Evolutionary conservation across 2,797 vertebrate genomes (phyloP), one percentile per base, ranked within the genome.

Genomic region (Corythornis leucogaster): DNA sequence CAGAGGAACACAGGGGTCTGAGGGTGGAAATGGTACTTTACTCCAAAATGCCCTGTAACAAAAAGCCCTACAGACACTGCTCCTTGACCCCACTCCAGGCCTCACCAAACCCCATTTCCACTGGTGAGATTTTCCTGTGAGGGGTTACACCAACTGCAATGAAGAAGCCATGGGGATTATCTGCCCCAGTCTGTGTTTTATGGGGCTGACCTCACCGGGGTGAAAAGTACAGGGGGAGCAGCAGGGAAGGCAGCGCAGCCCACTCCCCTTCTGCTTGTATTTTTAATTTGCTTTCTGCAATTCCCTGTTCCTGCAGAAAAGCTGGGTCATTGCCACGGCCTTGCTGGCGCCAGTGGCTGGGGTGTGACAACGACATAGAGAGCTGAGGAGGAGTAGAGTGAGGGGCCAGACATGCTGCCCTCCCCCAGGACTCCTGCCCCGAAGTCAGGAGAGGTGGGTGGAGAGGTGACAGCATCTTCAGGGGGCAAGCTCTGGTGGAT

Each of bases 331-430:
- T 1, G 4, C 33, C 5, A 0, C 3, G 5, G 68, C 57, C 63
- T 68, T 9, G 6, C 7, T 1, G 3, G 43, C 8, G 24, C 68
- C 69, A 9, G 69, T 0, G 1, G 6, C n/a, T 35, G 51, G 58
- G 63, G 3, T n/a, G 20, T 0, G 0, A 15, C 38, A 59, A 38
- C 0, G 0, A 42, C n/a, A 80, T 25, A 28, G 30, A 45, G 24
- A 54, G 45, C 0, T 35, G 50, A 46, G 2, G 11, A 53, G 5
- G 15, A 22, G 58, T 57, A 64, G 33, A 11, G 9, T 33, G 46
- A 46, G 38, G 26, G 38, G 12, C 35, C 48, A 58, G 48, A 40
- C 80, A 31, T 0, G 0, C 16, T 26, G 28, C n/a, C 22, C 15
- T 89, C 20, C 42, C 28, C 1, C 0, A 0, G 48, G 24, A 84